These are phyloP conservation scores for Thymelicus lineola DNA, from an alignment of 2,888 invertebrate genomes.

Conservation along the genomic window DNA sequence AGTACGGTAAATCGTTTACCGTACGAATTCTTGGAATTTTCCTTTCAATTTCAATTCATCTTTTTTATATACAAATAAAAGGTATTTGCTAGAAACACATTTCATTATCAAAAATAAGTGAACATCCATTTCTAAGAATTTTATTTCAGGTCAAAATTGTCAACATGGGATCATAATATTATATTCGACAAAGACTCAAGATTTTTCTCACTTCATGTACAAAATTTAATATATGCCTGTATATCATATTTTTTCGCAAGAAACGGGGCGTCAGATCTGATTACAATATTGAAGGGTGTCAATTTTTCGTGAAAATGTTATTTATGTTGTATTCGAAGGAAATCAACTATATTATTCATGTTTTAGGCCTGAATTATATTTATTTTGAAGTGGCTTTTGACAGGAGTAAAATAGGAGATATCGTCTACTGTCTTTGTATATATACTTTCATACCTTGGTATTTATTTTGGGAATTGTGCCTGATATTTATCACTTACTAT, in stretches of 20 bases:
- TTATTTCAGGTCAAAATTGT: slow-evolving; percentile 20
- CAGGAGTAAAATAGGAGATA: too few relatives aligned
- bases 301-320: slow-evolving; percentile 33
- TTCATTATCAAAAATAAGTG: slow-evolving; percentile 9
- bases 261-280: slow-evolving; percentile 33
- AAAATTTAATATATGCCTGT: slow-evolving; percentile 45
- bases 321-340: slow-evolving; percentile 34
- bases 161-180: slow-evolving; percentile 24
- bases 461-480: too few relatives aligned
- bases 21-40: too few relatives aligned
- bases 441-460: too few relatives aligned
- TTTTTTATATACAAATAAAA: too few relatives aligned
- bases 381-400: not conserved
- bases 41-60: too few relatives aligned
- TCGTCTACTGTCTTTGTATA: too few relatives aligned
- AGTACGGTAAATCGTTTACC: too few relatives aligned
- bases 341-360: slow-evolving; percentile 27
- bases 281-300: slow-evolving; percentile 35
- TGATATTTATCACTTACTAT: too few relatives aligned
- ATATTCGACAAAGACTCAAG: slow-evolving; percentile 27
- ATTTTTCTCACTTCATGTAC: slow-evolving; percentile 37
- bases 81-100: not conserved
- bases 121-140: slow-evolving; percentile 14
- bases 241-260: slow-evolving; percentile 40
- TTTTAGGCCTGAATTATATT: slow-evolving; percentile 1